Conservation (phyloP, 2,113 vertebrate genomes). For the Xiphophorus maculatus region DNA sequence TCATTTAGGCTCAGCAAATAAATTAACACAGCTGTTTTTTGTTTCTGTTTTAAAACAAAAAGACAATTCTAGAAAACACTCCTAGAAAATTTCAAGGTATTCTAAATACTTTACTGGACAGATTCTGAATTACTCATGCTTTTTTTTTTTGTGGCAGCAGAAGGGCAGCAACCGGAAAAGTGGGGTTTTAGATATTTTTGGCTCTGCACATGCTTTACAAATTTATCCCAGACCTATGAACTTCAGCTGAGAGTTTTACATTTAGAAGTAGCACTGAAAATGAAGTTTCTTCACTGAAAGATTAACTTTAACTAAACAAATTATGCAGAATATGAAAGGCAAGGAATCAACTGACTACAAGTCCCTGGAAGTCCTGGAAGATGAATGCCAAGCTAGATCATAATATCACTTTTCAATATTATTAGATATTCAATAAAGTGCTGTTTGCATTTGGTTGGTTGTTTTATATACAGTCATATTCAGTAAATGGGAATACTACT, state of each 20-base stretch:
- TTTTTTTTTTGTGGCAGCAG: constrained; percentile 54
- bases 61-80: not conserved
- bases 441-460: not conserved
- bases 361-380: not conserved
- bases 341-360: not conserved
- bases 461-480: too few species aligned
- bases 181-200: constrained; percentile 64
- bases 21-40: not conserved
- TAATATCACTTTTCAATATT: not conserved
- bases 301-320: not conserved
- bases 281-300: not conserved
- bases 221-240: constrained; percentile 54
- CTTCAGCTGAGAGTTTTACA: constrained; percentile 57
- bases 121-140: constrained; percentile 54
- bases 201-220: constrained; percentile 55
- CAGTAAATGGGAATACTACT: too few species aligned
- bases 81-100: constrained; percentile 31
- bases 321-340: not conserved
- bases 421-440: not conserved
- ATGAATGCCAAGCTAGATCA: not conserved
- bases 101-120: constrained; percentile 21
- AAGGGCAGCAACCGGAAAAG: constrained; percentile 48
- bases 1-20: not conserved
- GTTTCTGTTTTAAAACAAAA: too few species aligned
- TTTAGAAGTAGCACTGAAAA: constrained; percentile 12